A percentile compares a stretch with the other conserved stretches of the same genome.
These are phyloP conservation scores for Chironomus tentans DNA, from an alignment of 2,888 invertebrate species.

Conservation along the genomic window DNA sequence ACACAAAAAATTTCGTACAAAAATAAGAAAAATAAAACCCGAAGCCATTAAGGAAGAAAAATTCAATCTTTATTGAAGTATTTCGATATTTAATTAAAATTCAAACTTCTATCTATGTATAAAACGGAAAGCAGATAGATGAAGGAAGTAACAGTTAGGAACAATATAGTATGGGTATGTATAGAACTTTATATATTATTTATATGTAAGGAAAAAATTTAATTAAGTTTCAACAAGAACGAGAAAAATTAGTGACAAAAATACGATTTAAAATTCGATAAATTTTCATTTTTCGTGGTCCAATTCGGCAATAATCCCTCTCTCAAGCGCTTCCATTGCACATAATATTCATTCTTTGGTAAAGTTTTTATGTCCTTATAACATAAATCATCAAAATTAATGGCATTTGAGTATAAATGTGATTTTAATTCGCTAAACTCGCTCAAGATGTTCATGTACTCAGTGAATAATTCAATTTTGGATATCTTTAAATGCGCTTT, in stretches of 20 bases:
- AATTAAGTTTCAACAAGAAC: neutral
- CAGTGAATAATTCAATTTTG: constrained; percentile 47
- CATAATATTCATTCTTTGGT: constrained; percentile 35
- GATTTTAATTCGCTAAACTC: constrained; percentile 24
- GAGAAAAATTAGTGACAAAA: neutral
- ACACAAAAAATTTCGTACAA: too few species aligned
- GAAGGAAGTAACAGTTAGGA: too few species aligned
- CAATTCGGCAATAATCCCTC: constrained; percentile 46
- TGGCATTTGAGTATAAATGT: constrained; percentile 22
- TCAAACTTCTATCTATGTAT: too few species aligned
- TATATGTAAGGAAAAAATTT: neutral
- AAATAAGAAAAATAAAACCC: too few species aligned
- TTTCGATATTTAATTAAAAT: too few species aligned
- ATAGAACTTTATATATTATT: neutral
- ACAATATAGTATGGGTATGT: too few species aligned
- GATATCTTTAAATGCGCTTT: constrained; percentile 46
- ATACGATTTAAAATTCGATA: constrained; percentile 29
- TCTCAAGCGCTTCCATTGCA: constrained; percentile 44
- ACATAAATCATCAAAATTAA: constrained; percentile 22
- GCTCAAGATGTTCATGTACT: constrained; percentile 38
- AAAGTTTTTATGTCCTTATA: constrained; percentile 34
- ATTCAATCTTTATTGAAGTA: too few species aligned
- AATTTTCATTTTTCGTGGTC: constrained; percentile 45
- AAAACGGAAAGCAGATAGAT: too few species aligned
- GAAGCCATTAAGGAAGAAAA: too few species aligned